Percentiles rank a stretch among this genome's conserved stretches.
Evolutionary conservation across 2,888 invertebrate genomes (phyloP).

Genomic region (Diaperis boleti): DNA sequence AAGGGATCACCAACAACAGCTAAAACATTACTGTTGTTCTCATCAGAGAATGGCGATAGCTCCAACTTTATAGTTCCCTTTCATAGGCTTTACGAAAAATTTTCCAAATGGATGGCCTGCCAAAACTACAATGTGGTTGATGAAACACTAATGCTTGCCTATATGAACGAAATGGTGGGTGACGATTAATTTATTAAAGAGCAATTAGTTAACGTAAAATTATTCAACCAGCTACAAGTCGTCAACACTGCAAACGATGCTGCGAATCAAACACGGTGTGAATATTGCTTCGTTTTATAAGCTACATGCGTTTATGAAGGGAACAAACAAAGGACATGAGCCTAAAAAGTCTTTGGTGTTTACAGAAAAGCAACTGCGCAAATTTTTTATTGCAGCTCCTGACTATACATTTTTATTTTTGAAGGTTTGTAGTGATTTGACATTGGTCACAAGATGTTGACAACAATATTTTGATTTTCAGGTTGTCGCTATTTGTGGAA

Average conservation of each 20-base stretch:
- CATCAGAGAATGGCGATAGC: no score
- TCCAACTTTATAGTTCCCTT: no score
- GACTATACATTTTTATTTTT: constrained; percentile 4
- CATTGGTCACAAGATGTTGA: constrained; percentile 10
- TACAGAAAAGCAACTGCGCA: constrained; percentile 1
- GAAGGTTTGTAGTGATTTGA: constrained; percentile 10
- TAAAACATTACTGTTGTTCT: no score
- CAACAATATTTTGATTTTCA: constrained; percentile 5
- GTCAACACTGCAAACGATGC: constrained; percentile 6
- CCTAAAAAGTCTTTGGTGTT: constrained; percentile 1
- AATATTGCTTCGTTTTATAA: constrained; percentile 1
- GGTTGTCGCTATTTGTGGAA: constrained; percentile 10
- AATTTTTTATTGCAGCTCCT: constrained; percentile 1
- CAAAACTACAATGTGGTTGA: not conserved
- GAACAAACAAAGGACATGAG: not conserved
- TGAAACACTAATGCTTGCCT: constrained; percentile 1
- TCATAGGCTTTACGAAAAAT: constrained; percentile 11
- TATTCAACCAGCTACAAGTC: constrained; percentile 1
- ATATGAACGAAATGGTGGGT: constrained; percentile 5
- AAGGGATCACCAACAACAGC: no score
- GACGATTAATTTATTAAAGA: constrained; percentile 1
- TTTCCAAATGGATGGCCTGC: not conserved
- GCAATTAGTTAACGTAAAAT: not conserved
- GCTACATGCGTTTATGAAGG: constrained; percentile 9
- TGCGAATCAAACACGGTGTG: constrained; percentile 2